phyloP scores from a whole-genome alignment of 2,113 vertebrate genomes.

The Martes martes region DNA sequence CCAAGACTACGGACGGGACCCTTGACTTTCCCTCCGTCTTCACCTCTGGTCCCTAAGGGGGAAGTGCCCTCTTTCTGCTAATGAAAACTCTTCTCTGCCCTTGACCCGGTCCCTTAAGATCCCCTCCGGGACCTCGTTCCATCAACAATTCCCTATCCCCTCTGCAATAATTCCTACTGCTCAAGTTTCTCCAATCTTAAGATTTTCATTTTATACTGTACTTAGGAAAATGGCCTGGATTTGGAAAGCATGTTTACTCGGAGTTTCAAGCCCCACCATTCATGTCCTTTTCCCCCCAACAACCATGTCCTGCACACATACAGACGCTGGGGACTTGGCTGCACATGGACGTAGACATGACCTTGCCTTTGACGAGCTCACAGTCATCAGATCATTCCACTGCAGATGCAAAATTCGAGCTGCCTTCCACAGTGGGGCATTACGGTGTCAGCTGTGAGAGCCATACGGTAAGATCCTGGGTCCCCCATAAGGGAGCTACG shows the following conservation, averaged over 20 bases:
- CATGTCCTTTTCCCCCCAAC: background rate
- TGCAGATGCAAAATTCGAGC: background rate
- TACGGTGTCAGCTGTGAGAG: rapidly evolving
- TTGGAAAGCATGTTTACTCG: background rate
- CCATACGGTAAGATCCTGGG: background rate
- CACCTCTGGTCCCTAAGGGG: background rate
- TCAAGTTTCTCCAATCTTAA: background rate
- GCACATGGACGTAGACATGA: background rate
- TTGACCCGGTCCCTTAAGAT: background rate
- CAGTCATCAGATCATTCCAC: background rate
- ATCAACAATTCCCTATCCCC: background rate
- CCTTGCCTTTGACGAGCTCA: background rate
- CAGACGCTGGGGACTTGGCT: background rate
- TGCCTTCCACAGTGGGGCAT: background rate
- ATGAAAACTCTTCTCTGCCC: slow-evolving; percentile 28
- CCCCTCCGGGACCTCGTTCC: background rate
- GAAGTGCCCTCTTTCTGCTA: background rate
- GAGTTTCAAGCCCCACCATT: background rate
- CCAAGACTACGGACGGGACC: background rate
- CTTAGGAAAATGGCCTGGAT: background rate
- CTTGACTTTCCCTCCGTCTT: background rate
- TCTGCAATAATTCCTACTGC: background rate
- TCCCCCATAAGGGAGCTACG: rapidly evolving
- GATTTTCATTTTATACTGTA: background rate
- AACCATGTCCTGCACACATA: rapidly evolving